Conservation (phyloP, 2,113 vertebrate genomes). For the Aphelocoma coerulescens region DNA sequence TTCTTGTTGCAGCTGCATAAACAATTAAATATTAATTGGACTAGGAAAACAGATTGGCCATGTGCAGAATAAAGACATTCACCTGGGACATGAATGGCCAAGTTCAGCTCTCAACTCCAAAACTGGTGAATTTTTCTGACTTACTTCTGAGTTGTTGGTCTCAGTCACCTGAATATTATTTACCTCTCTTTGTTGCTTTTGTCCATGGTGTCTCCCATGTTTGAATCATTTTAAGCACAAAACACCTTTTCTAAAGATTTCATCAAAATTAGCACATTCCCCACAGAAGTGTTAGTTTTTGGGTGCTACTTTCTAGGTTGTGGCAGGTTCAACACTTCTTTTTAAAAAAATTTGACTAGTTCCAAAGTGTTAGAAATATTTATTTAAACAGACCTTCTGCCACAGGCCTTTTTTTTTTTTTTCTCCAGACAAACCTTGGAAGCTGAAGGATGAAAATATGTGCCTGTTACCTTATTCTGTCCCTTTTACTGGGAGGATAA, state of each 20-base stretch:
- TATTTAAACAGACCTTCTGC: neutral
- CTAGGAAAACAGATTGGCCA: neutral
- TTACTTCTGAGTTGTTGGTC: neutral
- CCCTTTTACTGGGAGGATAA: neutral
- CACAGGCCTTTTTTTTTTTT: neutral
- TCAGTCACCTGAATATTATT: neutral
- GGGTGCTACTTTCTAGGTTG: neutral
- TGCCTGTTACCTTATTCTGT: neutral
- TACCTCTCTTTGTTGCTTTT: neutral
- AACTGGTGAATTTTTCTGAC: neutral
- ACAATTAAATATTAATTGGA: conserved; percentile 58
- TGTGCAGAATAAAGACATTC: neutral
- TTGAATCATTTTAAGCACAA: neutral
- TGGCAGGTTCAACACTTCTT: neutral
- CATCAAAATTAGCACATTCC: neutral
- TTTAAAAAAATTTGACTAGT: neutral
- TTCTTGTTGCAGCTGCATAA: conserved; percentile 35
- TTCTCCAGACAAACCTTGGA: neutral
- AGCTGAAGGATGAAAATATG: neutral
- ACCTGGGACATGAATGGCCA: neutral
- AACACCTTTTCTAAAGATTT: neutral
- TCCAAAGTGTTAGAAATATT: neutral
- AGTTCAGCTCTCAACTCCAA: neutral
- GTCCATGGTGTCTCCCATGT: neutral
- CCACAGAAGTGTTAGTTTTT: neutral